phyloP scores from a whole-genome alignment of 2,888 invertebrate species.

The Aspidapion aeneum region DNA sequence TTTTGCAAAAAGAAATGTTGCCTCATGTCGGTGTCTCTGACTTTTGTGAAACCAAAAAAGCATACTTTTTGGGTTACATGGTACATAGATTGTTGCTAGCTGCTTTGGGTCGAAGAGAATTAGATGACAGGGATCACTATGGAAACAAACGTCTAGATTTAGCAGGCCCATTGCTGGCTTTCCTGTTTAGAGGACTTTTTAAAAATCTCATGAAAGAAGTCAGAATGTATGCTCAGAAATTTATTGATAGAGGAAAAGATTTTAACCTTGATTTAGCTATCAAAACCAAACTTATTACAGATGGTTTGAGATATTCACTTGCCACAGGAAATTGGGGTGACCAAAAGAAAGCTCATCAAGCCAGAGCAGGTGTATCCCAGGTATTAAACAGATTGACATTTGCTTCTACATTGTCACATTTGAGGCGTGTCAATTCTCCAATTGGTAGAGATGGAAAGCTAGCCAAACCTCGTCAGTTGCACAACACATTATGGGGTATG shows the following conservation, averaged over 20 bases:
- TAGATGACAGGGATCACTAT: conserved; percentile 99
- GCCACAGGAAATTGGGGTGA: conserved; percentile 99
- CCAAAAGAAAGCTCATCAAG: conserved; percentile 99
- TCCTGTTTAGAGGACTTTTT: conserved; percentile 94
- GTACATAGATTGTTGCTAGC: conserved; percentile 94
- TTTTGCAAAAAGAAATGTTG: conserved; percentile 99
- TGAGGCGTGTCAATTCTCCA: conserved; percentile 96
- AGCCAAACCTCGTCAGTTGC: conserved; percentile 97
- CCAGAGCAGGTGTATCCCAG: conserved; percentile 93
- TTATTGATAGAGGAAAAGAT: conserved; percentile 97
- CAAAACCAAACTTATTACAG: conserved; percentile 96
- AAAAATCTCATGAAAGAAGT: conserved; percentile 97
- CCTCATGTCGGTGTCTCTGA: conserved; percentile 99
- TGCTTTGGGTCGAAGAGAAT: conserved; percentile 90
- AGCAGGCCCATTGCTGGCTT: conserved; percentile 95
- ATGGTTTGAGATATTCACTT: conserved; percentile 94
- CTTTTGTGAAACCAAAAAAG: conserved; percentile 99
- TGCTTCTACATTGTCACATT: conserved; percentile 97
- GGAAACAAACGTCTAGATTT: conserved; percentile 98
- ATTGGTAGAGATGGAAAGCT: conserved; percentile 95
- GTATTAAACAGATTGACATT: conserved; percentile 98
- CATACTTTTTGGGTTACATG: conserved; percentile 98
- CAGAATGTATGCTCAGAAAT: conserved; percentile 97
- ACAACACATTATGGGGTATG: conserved; percentile 99
- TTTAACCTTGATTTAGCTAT: conserved; percentile 96